Evolutionary conservation across 2,113 vertebrate species (phyloP), one percentile per base, ranked within the genome.

Genomic region (Poicephalus meyeri): DNA sequence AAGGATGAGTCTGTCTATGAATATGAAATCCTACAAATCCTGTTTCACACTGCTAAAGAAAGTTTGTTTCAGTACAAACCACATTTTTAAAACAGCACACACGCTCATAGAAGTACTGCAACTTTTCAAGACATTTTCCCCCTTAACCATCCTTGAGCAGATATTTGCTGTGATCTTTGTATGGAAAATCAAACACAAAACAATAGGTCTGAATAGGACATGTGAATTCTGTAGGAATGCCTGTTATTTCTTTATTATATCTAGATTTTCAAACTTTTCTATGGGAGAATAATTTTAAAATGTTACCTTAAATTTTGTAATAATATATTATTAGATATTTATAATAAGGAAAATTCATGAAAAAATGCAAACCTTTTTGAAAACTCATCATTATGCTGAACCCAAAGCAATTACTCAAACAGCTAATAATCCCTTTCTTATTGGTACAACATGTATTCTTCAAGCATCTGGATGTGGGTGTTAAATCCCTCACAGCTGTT

Each of bases 401-500:
- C 78, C 42, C 76, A 91, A 80, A 88, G 47, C 39, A 90, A 88
- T 92, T 95, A 88, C 52, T 90, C 65, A 72, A 80, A 88, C 46
- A 86, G 35, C 25, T 96, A 79, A 89, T 94, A 96, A 91, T 88
- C 72, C 19, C n/a, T 20, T 88, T 47, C 52, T 86, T 88, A 86
- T 92, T 92, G 83, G 76, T 56, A 92, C 91, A 94, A 85, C 33
- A 26, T 52, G 74, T 28, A 44, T 94, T 95, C 88, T 92, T 87
- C 53, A 77, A 66, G 91, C 79, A 89, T 96, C 93, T 95, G 88
- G 64, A 86, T 88, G 93, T 74, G 83, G 69, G 68, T 97, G 90
- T 95, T 95, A 91, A 88, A 91, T 92, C 76, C 60, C 69, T 72
- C 86, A 84, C 93, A 96, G 88, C 77, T 96, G 95, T 78, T 93